These are phyloP conservation scores for Propsilocerus akamusi DNA, from an alignment of 1,140 invertebrate species.

Conservation along the genomic window DNA sequence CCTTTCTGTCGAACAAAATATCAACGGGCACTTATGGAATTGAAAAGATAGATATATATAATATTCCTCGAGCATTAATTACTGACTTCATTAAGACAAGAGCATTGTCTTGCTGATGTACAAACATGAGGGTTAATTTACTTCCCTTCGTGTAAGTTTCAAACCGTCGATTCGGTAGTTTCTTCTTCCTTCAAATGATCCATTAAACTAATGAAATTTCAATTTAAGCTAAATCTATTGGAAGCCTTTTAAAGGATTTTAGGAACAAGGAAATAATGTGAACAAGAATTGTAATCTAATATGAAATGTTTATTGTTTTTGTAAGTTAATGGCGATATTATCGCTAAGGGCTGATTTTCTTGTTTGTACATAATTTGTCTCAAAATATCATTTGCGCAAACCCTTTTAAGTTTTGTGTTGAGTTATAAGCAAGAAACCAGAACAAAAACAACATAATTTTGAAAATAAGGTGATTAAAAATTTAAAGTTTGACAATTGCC, in stretches of 20 bases:
- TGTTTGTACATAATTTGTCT: not conserved
- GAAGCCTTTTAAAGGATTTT: slow-evolving; percentile 1
- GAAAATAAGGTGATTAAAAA: no score
- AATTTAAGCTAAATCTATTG: not conserved
- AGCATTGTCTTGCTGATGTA: not conserved
- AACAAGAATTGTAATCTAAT: slow-evolving; percentile 3
- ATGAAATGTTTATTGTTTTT: not conserved
- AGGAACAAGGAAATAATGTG: no score
- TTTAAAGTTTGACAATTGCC: no score
- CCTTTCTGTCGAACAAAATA: no score
- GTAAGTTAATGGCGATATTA: not conserved
- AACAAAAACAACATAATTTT: not conserved
- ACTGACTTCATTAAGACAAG: not conserved
- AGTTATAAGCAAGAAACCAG: not conserved
- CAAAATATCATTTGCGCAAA: no score
- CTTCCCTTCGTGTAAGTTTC: no score
- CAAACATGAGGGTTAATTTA: not conserved
- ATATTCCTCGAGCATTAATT: no score
- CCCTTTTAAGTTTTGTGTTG: no score
- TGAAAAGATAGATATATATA: no score
- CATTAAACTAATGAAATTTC: slow-evolving; percentile 1
- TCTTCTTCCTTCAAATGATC: not conserved
- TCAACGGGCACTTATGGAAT: no score
- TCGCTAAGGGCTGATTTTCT: not conserved
- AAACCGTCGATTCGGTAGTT: not conserved